Base-by-base conservation (phyloP, 2,888 invertebrate genomes). In the Calliphora vomitoria region DNA sequence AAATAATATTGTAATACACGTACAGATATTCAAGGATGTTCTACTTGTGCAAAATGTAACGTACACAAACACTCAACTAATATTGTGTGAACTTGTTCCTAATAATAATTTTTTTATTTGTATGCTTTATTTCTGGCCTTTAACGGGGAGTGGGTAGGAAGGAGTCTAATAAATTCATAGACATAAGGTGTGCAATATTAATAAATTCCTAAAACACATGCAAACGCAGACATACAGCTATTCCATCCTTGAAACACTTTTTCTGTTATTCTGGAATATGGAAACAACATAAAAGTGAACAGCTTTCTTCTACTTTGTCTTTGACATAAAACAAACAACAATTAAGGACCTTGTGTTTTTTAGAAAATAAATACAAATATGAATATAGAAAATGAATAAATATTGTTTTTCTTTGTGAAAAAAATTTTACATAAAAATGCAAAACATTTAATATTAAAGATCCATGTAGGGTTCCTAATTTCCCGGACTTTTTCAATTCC, bases 11-110 rank as follows among this genome's bases (percentile, higher is more conserved):
- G 6, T 31, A 60, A 60, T 60, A 3, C 13, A 10, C 1, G 5
- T 6, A 71, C 15, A 76, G 13, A 69, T 66, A 25, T 62, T 88
- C 89, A 89, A 89, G 89, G 88, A 88, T 89, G 85, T 69, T 88
- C 85, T 76, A 74, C 55, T 86, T 88, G 85, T 81, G 88, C 76
- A 82, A 60, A 76, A 50, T 64, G 13, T 60, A 80, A 44, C 25
- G 25, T 25, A 25, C 38, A 62, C 25, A 8, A 20, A 25, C 44
- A 38, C 31, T 31, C 10, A 13, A 64, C 47, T 20, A 53, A 55
- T 78, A 44, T 6, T 55, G 55, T 71, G 31, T 71, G 71, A 78
- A 71, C 76, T 55, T 64, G 53, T 62, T 62, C 38, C 62, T 31
- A 62, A 69, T 53, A 62, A 69, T 53, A 64, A 53, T 25, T 41